phyloP scores from a whole-genome alignment of 2,888 invertebrate genomes.

The Sarcophaga rosellei region DNA sequence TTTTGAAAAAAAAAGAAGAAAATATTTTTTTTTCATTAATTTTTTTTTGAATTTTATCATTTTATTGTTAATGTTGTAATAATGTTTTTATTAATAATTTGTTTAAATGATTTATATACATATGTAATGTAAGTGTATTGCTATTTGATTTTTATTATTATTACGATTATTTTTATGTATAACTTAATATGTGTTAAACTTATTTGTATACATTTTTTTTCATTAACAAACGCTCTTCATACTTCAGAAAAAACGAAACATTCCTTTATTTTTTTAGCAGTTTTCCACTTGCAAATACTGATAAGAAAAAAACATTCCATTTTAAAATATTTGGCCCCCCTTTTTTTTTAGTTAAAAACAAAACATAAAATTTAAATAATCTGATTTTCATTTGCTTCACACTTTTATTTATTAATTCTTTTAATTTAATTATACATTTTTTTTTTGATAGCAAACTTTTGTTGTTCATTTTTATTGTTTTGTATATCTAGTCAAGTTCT shows the following conservation, averaged over 20 bases:
- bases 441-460: slow-evolving; percentile 22
- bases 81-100: slow-evolving; percentile 32
- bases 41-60: slow-evolving; percentile 4
- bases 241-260: slow-evolving; percentile 49
- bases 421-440: slow-evolving; percentile 6
- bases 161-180: slow-evolving; percentile 1
- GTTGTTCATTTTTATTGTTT: slow-evolving; percentile 55
- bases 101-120: slow-evolving; percentile 32
- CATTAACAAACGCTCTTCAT: slow-evolving; percentile 45
- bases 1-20: background rate
- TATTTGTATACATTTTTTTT: slow-evolving; percentile 34
- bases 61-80: slow-evolving; percentile 42
- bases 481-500: slow-evolving; percentile 77
- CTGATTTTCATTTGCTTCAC: background rate
- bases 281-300: slow-evolving; percentile 26
- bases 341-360: background rate
- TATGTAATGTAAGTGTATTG: slow-evolving; percentile 43
- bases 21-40: background rate
- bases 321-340: slow-evolving; percentile 4
- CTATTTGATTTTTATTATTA: slow-evolving; percentile 21
- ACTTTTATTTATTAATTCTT: slow-evolving; percentile 11
- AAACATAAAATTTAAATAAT: slow-evolving; percentile 18
- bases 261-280: slow-evolving; percentile 43
- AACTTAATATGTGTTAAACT: slow-evolving; percentile 26
- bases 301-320: slow-evolving; percentile 36